Evolutionary conservation across 2,113 vertebrate genomes (phyloP), one percentile per base, ranked within the genome.

Genomic region (Cololabis saira): DNA sequence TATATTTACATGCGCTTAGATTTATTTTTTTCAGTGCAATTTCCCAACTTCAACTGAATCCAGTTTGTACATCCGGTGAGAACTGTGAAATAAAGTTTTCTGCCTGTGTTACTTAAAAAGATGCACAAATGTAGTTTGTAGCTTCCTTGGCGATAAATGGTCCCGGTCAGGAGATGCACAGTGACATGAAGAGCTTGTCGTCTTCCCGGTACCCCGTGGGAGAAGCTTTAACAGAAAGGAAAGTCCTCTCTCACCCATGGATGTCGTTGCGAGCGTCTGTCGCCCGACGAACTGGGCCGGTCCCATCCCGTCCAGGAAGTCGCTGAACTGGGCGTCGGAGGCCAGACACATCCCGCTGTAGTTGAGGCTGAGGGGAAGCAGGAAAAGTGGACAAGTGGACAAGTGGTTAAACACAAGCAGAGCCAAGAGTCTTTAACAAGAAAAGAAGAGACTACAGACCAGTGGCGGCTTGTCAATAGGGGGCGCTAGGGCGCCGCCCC

Each of bases 271-370:
- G 87, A 99, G 85, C 37, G 97, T 99, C 91, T 99, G 97, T 70
- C 97, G 93, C 8, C 97, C 97, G 55, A 99, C 97, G 65, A 98
- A 98, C 82, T 98, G 97, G 6, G 97, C 97, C 0, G 97, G 97
- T 16, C 97, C 97, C 96, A 99, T 99, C 76, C 97, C 97, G 12
- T 97, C 96, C 78, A 99, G 90, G 90, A 99, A 99, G 85, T 98
- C 97, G 69, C 97, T 95, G 64, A 99, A 99, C 88, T 98, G 97
- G 19, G 96, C 92, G 13, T 98, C 95, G 0, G 97, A 98, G 0
- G 97, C 97, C 90, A 98, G 87, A 87, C 97, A 98, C 87, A 98
- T 94, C 53, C 97, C 96, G 43, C 96, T 98, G 87, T 98, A 99
- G 94, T 97, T 98, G 68, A 99, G 92, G 87, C 97, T 99, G 91